These are phyloP conservation scores for Miniopterus natalensis DNA, from an alignment of 2,113 vertebrate genomes.

Conservation along the genomic window DNA sequence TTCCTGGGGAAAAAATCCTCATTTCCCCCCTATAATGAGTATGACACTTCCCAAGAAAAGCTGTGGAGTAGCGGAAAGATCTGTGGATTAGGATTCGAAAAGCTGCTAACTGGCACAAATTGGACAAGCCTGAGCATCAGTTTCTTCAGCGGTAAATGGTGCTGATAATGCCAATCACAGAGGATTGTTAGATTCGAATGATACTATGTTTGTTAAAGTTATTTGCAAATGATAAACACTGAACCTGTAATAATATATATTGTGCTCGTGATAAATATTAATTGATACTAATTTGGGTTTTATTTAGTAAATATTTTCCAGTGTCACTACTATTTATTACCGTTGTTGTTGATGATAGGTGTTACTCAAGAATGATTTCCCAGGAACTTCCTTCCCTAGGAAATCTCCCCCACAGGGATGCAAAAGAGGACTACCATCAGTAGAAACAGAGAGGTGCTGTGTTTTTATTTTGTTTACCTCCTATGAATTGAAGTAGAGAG, in stretches of 20 bases:
- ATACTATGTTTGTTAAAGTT: conserved; percentile 38
- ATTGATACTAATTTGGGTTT: conserved; percentile 29
- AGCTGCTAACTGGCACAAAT: neutral
- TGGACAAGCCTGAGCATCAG: conserved; percentile 13
- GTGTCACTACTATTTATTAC: neutral
- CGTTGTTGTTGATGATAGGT: neutral
- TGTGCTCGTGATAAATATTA: neutral
- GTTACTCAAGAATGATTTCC: conserved; percentile 40
- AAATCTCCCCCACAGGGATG: neutral
- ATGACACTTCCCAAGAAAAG: neutral
- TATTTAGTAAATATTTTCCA: conserved; percentile 41
- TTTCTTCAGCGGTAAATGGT: conserved; percentile 13
- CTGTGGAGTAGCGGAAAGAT: neutral
- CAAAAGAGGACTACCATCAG: neutral
- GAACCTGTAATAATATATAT: neutral
- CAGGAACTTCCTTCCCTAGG: neutral
- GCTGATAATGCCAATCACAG: neutral
- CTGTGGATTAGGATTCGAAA: conserved; percentile 34
- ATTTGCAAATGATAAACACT: conserved; percentile 38
- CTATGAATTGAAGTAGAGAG: neutral
- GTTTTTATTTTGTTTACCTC: conserved; percentile 3
- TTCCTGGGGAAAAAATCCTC: neutral
- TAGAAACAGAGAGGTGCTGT: neutral
- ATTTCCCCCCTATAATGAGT: neutral
- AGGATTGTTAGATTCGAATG: neutral